Conservation (phyloP, 2,888 invertebrate genomes). For the Idaea straminata region DNA sequence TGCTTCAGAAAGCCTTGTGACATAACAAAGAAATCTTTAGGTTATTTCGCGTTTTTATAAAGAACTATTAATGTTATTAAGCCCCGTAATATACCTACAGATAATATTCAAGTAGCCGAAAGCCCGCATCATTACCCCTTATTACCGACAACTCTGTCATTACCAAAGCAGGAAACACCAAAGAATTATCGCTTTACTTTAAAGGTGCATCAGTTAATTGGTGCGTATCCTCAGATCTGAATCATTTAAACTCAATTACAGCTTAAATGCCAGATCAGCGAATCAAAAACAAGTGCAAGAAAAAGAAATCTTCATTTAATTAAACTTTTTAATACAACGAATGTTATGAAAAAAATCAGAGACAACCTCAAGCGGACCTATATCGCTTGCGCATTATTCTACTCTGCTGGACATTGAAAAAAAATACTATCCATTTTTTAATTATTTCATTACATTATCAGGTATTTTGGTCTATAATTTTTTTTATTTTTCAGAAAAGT, state of each 20-base stretch:
- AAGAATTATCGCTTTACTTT: conserved; percentile 33
- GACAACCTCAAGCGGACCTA: conserved; percentile 37
- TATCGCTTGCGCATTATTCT: conserved; percentile 24
- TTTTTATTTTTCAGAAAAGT: too few relatives aligned
- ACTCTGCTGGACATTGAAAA: too few relatives aligned
- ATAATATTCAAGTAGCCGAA: conserved; percentile 21
- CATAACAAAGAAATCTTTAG: neutral
- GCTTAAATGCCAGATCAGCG: conserved; percentile 29
- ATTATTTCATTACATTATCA: too few relatives aligned
- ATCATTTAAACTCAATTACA: conserved; percentile 31
- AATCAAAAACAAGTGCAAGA: conserved; percentile 32
- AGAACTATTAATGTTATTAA: neutral
- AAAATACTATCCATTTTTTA: too few relatives aligned
- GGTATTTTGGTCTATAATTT: too few relatives aligned
- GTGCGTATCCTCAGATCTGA: conserved; percentile 29
- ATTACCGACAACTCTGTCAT: conserved; percentile 30
- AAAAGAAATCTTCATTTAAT: conserved; percentile 50
- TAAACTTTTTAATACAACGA: conserved; percentile 44
- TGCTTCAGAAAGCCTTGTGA: neutral
- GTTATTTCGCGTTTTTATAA: neutral
- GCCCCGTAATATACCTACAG: neutral
- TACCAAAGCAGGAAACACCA: conserved; percentile 40
- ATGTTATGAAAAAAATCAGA: conserved; percentile 35
- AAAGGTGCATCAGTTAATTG: conserved; percentile 34
- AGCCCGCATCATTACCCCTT: conserved; percentile 19